Evolutionary conservation across 2,113 vertebrate species (phyloP).

Genomic region (Paratilapia polleni): DNA sequence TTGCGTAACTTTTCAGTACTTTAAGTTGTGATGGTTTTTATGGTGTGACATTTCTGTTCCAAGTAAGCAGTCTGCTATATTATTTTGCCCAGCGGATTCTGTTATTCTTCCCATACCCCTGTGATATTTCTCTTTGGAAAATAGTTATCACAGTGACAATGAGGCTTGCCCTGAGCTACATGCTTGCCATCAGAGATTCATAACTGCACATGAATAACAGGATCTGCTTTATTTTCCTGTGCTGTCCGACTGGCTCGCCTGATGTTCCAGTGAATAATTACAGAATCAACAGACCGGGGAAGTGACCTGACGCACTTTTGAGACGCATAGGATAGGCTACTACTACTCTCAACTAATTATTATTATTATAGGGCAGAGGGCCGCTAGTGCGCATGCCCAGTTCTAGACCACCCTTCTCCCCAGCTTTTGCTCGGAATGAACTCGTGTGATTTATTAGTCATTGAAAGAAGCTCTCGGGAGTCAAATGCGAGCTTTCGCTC

Average conservation of each 20-base stretch:
- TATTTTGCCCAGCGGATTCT: not conserved
- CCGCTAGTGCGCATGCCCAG: constrained; percentile 61
- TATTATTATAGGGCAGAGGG: constrained; percentile 21
- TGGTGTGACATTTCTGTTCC: not conserved
- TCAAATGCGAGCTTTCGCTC: not conserved
- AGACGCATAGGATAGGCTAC: not conserved
- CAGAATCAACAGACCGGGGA: not conserved
- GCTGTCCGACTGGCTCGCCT: not conserved
- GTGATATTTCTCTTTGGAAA: constrained; percentile 12
- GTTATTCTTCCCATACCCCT: not conserved
- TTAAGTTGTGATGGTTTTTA: not conserved
- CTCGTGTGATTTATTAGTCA: constrained; percentile 36
- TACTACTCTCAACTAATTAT: not conserved
- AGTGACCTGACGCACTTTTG: not conserved
- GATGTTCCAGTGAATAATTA: not conserved
- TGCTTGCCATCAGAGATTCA: not conserved
- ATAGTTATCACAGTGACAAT: not conserved
- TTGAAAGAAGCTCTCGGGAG: not conserved
- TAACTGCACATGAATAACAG: not conserved
- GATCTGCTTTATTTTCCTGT: not conserved
- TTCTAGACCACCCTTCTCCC: not conserved
- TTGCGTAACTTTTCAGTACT: not conserved
- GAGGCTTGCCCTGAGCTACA: not conserved
- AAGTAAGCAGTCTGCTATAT: not conserved
- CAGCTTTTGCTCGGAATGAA: constrained; percentile 36